A percentile compares a stretch with the other conserved stretches of the same genome.
phyloP scores from a whole-genome alignment of 2,888 invertebrate genomes.

The Ochlodes sylvanus region DNA sequence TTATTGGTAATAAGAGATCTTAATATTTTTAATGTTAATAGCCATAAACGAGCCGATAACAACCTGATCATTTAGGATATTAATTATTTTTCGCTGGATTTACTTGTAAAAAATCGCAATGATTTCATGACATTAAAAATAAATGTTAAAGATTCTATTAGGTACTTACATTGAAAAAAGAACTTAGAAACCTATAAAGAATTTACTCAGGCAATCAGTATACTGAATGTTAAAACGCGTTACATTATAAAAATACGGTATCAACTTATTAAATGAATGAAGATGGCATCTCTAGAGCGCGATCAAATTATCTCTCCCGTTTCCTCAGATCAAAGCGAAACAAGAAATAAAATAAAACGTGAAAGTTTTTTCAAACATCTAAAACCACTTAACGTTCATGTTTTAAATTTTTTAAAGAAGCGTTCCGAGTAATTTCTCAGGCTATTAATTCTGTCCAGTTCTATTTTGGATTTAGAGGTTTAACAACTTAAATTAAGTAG shows the following conservation, averaged over 20 bases:
- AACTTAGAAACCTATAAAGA: too few species aligned
- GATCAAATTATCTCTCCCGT: constrained; percentile 26
- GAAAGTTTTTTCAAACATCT: constrained; percentile 20
- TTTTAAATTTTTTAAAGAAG: constrained; percentile 23
- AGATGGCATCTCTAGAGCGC: constrained; percentile 14
- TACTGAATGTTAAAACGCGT: background rate
- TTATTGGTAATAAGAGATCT: background rate
- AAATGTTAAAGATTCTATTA: too few species aligned
- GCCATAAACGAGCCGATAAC: too few species aligned
- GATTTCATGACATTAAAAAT: too few species aligned
- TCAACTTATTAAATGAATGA: background rate
- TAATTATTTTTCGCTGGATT: too few species aligned
- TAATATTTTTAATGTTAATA: too few species aligned
- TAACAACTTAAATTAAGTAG: background rate
- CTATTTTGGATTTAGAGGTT: constrained; percentile 10
- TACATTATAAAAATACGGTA: background rate
- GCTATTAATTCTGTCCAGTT: constrained; percentile 25
- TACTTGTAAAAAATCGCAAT: too few species aligned
- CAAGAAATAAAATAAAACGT: constrained; percentile 10
- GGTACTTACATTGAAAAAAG: too few species aligned
- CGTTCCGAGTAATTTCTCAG: constrained; percentile 26
- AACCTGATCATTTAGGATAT: too few species aligned
- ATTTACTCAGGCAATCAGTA: too few species aligned
- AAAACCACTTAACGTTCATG: constrained; percentile 27
- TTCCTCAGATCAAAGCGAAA: constrained; percentile 28